phyloP scores from a whole-genome alignment of 2,113 vertebrate species.

The Vimba vimba region DNA sequence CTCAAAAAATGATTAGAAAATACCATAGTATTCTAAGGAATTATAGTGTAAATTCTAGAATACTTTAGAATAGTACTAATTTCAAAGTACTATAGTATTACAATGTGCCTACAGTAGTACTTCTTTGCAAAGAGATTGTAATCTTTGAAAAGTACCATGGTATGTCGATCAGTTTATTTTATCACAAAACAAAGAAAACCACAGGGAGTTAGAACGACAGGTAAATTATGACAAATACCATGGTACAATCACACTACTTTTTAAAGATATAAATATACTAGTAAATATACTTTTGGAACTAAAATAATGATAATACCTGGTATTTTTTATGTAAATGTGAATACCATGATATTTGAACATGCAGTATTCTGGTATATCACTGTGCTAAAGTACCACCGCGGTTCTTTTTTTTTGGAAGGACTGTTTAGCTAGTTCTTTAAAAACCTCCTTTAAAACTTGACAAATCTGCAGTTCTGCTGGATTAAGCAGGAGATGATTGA shows the following conservation, averaged over 20 bases:
- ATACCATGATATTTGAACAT: too few species aligned
- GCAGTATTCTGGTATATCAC: neutral
- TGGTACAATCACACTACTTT: neutral
- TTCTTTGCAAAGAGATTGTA: neutral
- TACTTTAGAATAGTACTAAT: neutral
- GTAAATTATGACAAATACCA: too few species aligned
- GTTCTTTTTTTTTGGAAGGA: neutral
- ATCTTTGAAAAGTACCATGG: neutral
- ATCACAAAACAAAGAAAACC: too few species aligned
- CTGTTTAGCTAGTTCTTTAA: neutral
- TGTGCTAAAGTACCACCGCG: neutral
- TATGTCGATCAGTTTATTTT: neutral
- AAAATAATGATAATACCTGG: neutral
- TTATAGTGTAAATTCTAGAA: neutral
- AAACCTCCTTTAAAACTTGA: neutral
- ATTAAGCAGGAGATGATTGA: slow-evolving; percentile 14
- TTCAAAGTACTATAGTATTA: neutral
- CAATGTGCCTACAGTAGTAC: neutral
- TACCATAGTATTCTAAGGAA: neutral
- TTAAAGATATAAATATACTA: too few species aligned
- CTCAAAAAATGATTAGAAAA: neutral
- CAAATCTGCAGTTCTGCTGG: neutral
- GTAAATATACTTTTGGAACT: neutral
- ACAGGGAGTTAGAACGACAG: too few species aligned
- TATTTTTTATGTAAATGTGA: too few species aligned